Evolutionary conservation across 2,797 vertebrate species (phyloP).

Genomic region (Pseudopleuronectes americanus): DNA sequence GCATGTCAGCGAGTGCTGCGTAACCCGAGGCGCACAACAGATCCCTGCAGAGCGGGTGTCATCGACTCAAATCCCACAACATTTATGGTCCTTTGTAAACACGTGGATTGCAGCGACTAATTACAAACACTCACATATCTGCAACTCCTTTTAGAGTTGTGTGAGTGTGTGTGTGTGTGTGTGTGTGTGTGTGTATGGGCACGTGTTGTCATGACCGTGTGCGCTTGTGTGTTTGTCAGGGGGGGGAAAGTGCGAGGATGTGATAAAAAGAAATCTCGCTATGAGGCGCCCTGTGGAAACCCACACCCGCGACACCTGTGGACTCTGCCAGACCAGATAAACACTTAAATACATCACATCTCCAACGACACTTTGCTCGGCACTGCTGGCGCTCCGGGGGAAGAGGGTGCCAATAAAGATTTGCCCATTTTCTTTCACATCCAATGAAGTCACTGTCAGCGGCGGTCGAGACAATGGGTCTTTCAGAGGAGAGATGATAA

Average conservation of each 20-base stretch:
- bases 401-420: conserved; percentile 66
- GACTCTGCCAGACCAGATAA: conserved; percentile 71
- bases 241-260: conserved; percentile 15
- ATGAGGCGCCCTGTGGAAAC: conserved; percentile 51
- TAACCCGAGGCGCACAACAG: conserved; percentile 46
- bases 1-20: conserved; percentile 44
- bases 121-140: conserved; percentile 45
- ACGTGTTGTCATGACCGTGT: background rate
- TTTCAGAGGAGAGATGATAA: conserved; percentile 38
- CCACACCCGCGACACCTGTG: conserved; percentile 68
- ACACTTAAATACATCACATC: conserved; percentile 72
- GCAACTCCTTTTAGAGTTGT: conserved; percentile 30
- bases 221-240: conserved; percentile 11
- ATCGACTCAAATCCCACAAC: conserved; percentile 55
- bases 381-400: conserved; percentile 49
- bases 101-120: conserved; percentile 56
- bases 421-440: conserved; percentile 60
- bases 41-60: conserved; percentile 53
- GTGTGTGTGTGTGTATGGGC: background rate
- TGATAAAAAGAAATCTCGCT: conserved; percentile 52
- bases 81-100: conserved; percentile 47
- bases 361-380: conserved; percentile 58
- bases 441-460: conserved; percentile 60
- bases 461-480: conserved; percentile 29
- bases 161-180: no score